Evolutionary conservation across 1,140 invertebrate species (phyloP).

Genomic region (Carcinoscorpius rotundicauda): DNA sequence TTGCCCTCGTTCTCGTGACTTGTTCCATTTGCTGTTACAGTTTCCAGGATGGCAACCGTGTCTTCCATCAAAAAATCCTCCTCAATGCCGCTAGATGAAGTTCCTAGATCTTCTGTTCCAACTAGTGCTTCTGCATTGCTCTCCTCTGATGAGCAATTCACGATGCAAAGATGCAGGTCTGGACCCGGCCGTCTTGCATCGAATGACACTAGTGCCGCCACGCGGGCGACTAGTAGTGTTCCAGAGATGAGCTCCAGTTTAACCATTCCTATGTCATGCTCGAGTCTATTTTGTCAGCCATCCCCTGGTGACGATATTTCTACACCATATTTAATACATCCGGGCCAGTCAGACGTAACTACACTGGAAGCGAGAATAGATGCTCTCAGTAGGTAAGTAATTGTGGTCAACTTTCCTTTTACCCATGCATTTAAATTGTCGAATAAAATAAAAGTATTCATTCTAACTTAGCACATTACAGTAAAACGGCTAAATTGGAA

Average conservation of each 20-base stretch:
- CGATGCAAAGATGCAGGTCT: conserved; percentile 34
- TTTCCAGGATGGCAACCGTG: no score
- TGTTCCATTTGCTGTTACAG: no score
- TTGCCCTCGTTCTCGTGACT: no score
- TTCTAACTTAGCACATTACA: no score
- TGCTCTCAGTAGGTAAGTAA: background rate
- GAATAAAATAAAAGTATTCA: no score
- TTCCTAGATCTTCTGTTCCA: conserved; percentile 10
- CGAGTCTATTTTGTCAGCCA: background rate
- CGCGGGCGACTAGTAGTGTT: conserved; percentile 28
- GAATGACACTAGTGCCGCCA: background rate
- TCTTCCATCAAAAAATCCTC: no score
- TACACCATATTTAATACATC: background rate
- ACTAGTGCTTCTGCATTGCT: conserved; percentile 7
- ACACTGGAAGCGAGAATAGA: background rate
- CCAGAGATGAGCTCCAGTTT: conserved; percentile 35
- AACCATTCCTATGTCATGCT: conserved; percentile 33
- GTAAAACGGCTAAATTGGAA: no score
- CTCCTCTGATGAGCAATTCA: background rate
- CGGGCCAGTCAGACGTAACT: background rate
- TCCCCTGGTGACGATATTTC: background rate
- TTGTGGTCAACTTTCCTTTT: no score
- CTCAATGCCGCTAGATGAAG: no score
- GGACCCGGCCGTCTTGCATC: conserved; percentile 11
- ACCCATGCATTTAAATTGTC: no score